These are phyloP conservation scores for Hassar affinis DNA, from an alignment of 2,113 vertebrate genomes.

Conservation along the genomic window DNA sequence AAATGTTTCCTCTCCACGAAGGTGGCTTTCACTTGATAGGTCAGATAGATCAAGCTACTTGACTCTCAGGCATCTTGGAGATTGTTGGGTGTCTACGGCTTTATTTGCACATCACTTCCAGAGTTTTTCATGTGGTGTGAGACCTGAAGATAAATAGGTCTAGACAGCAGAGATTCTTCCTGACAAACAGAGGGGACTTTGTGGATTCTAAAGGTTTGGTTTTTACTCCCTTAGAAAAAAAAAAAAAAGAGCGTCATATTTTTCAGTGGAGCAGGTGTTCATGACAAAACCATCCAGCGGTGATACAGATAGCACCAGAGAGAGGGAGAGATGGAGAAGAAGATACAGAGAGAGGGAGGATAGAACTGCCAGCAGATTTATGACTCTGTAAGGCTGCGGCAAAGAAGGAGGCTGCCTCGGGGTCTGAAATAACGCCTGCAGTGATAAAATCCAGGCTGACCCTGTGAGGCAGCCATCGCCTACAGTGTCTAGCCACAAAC, in stretches of 20 bases:
- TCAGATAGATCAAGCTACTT: constrained; percentile 2
- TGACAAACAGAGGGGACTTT: constrained; percentile 1
- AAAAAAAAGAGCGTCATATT: not conserved
- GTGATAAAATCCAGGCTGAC: constrained; percentile 12
- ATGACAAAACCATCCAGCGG: not conserved
- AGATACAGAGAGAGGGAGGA: constrained; percentile 1
- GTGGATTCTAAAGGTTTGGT: not conserved
- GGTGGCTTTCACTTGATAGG: constrained; percentile 13
- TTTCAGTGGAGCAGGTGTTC: constrained; percentile 22
- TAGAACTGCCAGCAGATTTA: constrained; percentile 22
- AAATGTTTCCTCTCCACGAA: not conserved
- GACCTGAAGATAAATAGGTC: constrained; percentile 3
- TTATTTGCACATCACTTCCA: constrained; percentile 4
- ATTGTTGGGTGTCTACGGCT: not conserved
- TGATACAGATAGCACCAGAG: constrained; percentile 10
- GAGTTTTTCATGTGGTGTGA: not conserved
- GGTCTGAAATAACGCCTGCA: constrained; percentile 21
- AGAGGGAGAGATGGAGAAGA: not conserved
- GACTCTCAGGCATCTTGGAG: not conserved
- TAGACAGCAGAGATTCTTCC: constrained; percentile 5
- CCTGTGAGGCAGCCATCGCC: constrained; percentile 4
- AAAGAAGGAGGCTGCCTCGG: constrained; percentile 5
- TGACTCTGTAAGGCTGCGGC: not conserved
- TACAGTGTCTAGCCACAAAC: constrained; percentile 10
- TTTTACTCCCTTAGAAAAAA: not conserved